These are phyloP conservation scores for Ptiloglossa arizonensis DNA, from an alignment of 1,140 invertebrate species.

Conservation along the genomic window DNA sequence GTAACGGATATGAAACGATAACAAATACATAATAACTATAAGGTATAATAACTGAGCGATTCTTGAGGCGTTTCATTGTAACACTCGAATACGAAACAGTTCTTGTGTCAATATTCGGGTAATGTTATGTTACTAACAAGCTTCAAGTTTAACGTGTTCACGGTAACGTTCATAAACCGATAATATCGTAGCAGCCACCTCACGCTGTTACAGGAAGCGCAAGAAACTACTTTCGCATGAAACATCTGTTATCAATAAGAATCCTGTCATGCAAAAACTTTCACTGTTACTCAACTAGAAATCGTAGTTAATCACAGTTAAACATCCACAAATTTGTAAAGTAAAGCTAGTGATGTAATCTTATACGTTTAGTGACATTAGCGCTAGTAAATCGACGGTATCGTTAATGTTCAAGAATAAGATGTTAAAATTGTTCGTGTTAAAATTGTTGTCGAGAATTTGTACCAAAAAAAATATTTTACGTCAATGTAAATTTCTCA, in stretches of 20 bases:
- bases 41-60: background rate
- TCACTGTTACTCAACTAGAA: conserved; percentile 20
- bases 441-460: too few relatives aligned
- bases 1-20: background rate
- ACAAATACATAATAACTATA: background rate
- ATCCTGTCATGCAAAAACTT: conserved; percentile 21
- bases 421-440: too few relatives aligned
- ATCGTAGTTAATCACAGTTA: background rate
- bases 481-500: background rate
- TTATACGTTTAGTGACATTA: too few relatives aligned
- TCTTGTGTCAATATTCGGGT: background rate
- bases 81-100: background rate
- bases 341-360: background rate
- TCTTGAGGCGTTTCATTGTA: background rate
- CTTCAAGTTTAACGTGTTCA: background rate
- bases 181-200: conserved; percentile 5
- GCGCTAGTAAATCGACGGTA: too few relatives aligned
- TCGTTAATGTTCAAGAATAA: too few relatives aligned
- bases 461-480: background rate
- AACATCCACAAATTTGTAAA: background rate
- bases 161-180: conserved; percentile 19
- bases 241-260: conserved; percentile 28
- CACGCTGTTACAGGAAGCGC: background rate
- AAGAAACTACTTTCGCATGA: conserved; percentile 11
- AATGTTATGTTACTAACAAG: conserved; percentile 10